Conservation (phyloP, 2,888 invertebrate genomes). For the Hartigia nigra region DNA sequence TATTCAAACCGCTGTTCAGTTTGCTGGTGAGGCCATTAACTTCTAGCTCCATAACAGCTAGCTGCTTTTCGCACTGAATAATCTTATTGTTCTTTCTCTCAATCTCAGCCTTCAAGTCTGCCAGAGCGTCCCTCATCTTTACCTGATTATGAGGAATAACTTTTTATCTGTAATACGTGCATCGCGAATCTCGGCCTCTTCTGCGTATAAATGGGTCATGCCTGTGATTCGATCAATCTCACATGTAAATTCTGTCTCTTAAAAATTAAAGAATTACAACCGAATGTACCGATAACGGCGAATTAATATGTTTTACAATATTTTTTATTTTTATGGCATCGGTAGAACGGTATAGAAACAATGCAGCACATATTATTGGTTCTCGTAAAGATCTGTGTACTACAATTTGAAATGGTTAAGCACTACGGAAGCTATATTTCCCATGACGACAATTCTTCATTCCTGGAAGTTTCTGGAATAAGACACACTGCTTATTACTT, state of each 20-base stretch:
- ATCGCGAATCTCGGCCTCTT: background rate
- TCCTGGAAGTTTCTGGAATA: background rate
- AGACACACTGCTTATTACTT: background rate
- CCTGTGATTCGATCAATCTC: background rate
- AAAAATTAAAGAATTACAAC: background rate
- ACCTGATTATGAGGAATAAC: slow-evolving; percentile 28
- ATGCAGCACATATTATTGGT: background rate
- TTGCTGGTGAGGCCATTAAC: slow-evolving; percentile 36
- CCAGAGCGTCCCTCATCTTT: slow-evolving; percentile 34
- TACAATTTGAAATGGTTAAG: background rate
- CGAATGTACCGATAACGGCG: background rate
- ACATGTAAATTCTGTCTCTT: background rate
- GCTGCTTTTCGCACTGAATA: slow-evolving; percentile 39
- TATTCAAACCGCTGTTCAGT: slow-evolving; percentile 37
- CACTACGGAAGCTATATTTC: background rate
- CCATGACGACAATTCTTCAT: background rate
- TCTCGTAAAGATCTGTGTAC: background rate
- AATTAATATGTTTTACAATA: background rate
- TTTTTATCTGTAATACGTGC: background rate
- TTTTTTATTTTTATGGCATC: background rate
- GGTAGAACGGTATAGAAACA: background rate
- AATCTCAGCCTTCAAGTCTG: slow-evolving; percentile 34
- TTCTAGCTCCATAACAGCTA: slow-evolving; percentile 33
- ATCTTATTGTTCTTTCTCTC: slow-evolving; percentile 38
- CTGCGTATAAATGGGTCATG: background rate